Conservation (phyloP, 2,797 vertebrate species). For the Philypnodon macrostomus region DNA sequence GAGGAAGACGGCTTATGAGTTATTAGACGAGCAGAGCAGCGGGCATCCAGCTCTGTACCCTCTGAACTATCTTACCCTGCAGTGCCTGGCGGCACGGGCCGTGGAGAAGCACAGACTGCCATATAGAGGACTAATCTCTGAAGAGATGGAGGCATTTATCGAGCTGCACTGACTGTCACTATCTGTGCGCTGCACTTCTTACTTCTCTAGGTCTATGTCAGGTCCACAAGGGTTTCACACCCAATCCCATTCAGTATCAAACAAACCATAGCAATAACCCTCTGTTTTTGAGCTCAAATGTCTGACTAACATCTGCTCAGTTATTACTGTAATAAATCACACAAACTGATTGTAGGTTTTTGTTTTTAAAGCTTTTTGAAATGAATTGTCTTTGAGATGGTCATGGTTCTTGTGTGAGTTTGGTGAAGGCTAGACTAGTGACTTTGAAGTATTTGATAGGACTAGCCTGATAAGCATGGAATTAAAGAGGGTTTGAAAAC, state of each 20-base stretch:
- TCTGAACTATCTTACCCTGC: conserved; percentile 89
- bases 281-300: conserved; percentile 30
- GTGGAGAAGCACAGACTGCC: conserved; percentile 91
- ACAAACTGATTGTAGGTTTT: conserved; percentile 29
- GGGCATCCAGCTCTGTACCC: conserved; percentile 86
- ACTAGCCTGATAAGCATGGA: conserved; percentile 51
- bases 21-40: conserved; percentile 88
- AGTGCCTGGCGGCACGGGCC: conserved; percentile 94
- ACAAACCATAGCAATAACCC: conserved; percentile 70
- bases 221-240: too few relatives aligned
- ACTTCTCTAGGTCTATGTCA: conserved; percentile 1
- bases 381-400: conserved; percentile 19
- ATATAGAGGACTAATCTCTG: conserved; percentile 92
- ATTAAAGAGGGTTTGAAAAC: conserved; percentile 37
- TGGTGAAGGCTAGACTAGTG: conserved; percentile 27
- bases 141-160: conserved; percentile 95
- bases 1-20: conserved; percentile 88
- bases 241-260: too few relatives aligned
- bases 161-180: conserved; percentile 85
- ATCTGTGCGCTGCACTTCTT: conserved; percentile 11
- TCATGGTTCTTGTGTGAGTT: conserved; percentile 39
- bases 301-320: conserved; percentile 34
- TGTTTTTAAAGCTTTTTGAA: conserved; percentile 27
- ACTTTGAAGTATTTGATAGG: conserved; percentile 39
- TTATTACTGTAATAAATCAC: conserved; percentile 27